Evolutionary conservation across 2,113 vertebrate species (phyloP).

Genomic region (Sarotherodon lohbergeri): DNA sequence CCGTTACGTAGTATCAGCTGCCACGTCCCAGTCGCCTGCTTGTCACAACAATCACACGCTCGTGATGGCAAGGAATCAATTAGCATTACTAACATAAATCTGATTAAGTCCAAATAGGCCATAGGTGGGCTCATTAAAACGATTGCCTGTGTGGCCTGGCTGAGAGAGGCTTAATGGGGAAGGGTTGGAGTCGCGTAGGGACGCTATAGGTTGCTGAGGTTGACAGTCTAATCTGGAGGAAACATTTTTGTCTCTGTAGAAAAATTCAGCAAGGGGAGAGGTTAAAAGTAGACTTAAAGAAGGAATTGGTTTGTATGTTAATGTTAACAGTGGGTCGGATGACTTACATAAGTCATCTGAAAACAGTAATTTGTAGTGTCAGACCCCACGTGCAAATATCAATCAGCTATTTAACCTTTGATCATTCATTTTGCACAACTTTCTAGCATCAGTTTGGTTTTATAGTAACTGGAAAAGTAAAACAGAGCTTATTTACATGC

Average conservation of each 20-base stretch:
- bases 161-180: slow-evolving; percentile 8
- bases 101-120: slow-evolving; percentile 38
- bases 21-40: neutral
- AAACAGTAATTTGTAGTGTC: neutral
- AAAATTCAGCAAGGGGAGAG: neutral
- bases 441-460: neutral
- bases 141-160: neutral
- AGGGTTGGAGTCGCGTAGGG: neutral
- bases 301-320: neutral
- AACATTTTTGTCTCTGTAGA: neutral
- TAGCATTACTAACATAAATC: slow-evolving; percentile 23
- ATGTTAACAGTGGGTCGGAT: neutral
- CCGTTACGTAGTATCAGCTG: neutral
- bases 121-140: slow-evolving; percentile 40
- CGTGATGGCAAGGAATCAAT: slow-evolving; percentile 35
- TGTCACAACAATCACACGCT: neutral
- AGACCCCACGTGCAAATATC: neutral
- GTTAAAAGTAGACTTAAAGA: neutral
- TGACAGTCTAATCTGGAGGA: slow-evolving; percentile 22
- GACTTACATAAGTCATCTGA: neutral
- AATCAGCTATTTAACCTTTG: neutral
- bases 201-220: neutral
- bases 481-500: neutral
- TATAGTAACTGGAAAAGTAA: neutral
- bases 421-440: neutral